A percentile compares a stretch with the other conserved stretches of the same genome.
Evolutionary conservation across 2,797 vertebrate species (phyloP).

Genomic region (Enteromius viviparus): DNA sequence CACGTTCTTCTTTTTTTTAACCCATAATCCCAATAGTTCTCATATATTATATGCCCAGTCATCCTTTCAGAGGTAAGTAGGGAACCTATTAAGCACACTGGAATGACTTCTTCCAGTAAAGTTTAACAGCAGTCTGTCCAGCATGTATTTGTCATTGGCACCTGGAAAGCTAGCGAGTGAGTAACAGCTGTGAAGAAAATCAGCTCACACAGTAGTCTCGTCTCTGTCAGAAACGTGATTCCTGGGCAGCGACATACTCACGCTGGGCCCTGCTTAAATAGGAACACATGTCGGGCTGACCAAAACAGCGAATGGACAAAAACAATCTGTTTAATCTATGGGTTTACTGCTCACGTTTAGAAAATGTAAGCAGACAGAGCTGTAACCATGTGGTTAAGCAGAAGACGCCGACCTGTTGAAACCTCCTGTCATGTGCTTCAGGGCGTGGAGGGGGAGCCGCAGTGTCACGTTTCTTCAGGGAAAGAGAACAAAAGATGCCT

Average conservation of each 20-base stretch:
- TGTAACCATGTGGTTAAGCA: conserved; percentile 43
- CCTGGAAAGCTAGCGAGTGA: conserved; percentile 65
- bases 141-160: conserved; percentile 70
- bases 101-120: conserved; percentile 68
- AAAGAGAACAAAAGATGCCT: conserved; percentile 62
- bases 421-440: conserved; percentile 50
- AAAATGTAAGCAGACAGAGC: conserved; percentile 29
- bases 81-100: conserved; percentile 65
- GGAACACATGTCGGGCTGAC: conserved; percentile 61
- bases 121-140: conserved; percentile 69
- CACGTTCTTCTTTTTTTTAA: not conserved
- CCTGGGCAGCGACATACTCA: conserved; percentile 57
- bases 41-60: conserved; percentile 34
- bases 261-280: conserved; percentile 60
- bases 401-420: conserved; percentile 54
- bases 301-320: conserved; percentile 49
- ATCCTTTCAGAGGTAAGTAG: conserved; percentile 48
- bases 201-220: conserved; percentile 58
- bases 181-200: conserved; percentile 70
- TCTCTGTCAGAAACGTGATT: conserved; percentile 54
- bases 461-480: conserved; percentile 59
- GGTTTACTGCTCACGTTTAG: conserved; percentile 23
- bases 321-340: conserved; percentile 41
- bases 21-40: not conserved
- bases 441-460: conserved; percentile 39